Base-by-base conservation (phyloP, 2,888 invertebrate genomes). In the Deilephila porcellus region DNA sequence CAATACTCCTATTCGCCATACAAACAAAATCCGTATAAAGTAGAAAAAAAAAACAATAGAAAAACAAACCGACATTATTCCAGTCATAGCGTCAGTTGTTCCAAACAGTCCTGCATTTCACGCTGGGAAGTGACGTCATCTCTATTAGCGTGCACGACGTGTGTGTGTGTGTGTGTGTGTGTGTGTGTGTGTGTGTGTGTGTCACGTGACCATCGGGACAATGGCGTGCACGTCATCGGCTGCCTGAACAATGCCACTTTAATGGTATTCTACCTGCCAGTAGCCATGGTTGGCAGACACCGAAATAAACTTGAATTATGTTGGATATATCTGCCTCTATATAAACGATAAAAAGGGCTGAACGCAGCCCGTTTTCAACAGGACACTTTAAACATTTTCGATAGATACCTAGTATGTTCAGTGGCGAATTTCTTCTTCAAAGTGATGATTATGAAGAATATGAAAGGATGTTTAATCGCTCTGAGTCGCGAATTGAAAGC, bases 141-240 rank as follows among this genome's bases (percentile, higher is more conserved):
- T 37, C 34, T 25, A 14, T 25, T 8, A 8, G 17, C 52, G 63
- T n/a, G 64, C 20, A 25, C 25, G 67, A 52, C 45, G 32, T 32
- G 52, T 45, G 11, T 45, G 11, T 45, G 14, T 14, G 45, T 45
- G 45, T 45, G 45, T 45, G 45, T 45, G 45, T 45, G 45, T 45
- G 45, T 45, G 14, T 20, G 37, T 67, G 67, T 52, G 45, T 45
- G 45, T 45, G 45, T 45, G 45, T 45, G 14, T 20, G 37, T 67
- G 67, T 52, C 67, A 67, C 67, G 67, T 67, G 67, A 67, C 52
- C 67, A 29, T 20, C 25, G 19, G 45, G 45, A 67, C 52, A 67
- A 67, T 67, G 64, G 67, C 52, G 11, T 3, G 45, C 67, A 25
- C 67, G 67, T 67, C 67, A 67, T 52, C 52, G 45, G 20, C 20